A percentile compares a stretch with the other conserved stretches of the same genome.
Evolutionary conservation across 2,888 invertebrate species (phyloP).

Genomic region (Osmoderma eremita): DNA sequence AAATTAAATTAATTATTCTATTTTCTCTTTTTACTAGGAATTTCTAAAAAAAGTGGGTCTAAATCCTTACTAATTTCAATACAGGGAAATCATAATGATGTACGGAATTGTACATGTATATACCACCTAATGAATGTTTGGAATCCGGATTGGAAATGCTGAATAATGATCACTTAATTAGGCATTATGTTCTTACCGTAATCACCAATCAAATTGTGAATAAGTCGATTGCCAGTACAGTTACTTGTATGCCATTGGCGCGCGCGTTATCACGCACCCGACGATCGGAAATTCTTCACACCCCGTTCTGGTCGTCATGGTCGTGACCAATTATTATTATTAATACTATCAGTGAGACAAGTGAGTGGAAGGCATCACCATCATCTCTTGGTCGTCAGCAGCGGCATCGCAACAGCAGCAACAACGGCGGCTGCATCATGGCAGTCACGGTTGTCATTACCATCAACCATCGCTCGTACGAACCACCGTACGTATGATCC

Average conservation of each 20-base stretch:
- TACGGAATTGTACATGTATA: not conserved
- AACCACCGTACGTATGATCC: constrained; percentile 32
- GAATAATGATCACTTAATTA: constrained; percentile 37
- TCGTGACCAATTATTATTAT: constrained; percentile 46
- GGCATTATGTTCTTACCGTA: constrained; percentile 25
- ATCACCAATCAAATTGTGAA: constrained; percentile 33
- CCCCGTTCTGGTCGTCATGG: constrained; percentile 33
- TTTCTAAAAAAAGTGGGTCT: too few relatives aligned
- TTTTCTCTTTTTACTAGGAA: too few relatives aligned
- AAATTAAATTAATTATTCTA: too few relatives aligned
- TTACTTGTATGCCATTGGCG: constrained; percentile 14
- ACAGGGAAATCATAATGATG: not conserved
- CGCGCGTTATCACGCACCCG: constrained; percentile 25
- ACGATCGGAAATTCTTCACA: constrained; percentile 28
- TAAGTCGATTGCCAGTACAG: constrained; percentile 18
- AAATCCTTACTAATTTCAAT: not conserved
- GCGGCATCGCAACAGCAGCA: not conserved
- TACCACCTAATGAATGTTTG: not conserved
- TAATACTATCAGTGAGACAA: constrained; percentile 16
- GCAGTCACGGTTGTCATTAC: constrained; percentile 6
- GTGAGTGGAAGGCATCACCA: constrained; percentile 8
- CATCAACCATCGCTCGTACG: constrained; percentile 3
- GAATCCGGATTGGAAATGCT: constrained; percentile 21
- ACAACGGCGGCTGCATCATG: not conserved
- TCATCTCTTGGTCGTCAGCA: not conserved